Percentiles rank a stretch among this genome's conserved stretches.
Conservation (phyloP, 2,797 vertebrate genomes). For the Dallia pectoralis region DNA sequence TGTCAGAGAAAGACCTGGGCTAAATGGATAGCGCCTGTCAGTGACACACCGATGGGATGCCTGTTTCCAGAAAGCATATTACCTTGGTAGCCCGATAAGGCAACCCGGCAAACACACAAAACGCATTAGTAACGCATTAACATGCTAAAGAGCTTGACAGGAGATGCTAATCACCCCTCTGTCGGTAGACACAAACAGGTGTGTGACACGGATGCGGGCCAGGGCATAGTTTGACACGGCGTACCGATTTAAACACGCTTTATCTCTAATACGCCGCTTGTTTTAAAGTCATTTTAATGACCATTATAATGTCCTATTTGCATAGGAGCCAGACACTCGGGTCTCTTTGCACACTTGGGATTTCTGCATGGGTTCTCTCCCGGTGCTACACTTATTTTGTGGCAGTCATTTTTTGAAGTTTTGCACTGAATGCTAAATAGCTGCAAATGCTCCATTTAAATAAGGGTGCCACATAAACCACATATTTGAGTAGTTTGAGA, state of each 20-base stretch:
- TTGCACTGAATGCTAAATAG: too few relatives aligned
- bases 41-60: not conserved
- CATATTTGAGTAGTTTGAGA: too few relatives aligned
- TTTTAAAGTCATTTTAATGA: constrained; percentile 34
- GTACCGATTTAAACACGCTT: constrained; percentile 25
- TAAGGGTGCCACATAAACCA: too few relatives aligned
- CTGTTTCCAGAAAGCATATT: not conserved
- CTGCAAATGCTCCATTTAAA: too few relatives aligned
- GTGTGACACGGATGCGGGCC: constrained; percentile 19
- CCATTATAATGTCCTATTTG: constrained; percentile 8
- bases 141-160: too few relatives aligned
- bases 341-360: not conserved
- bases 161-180: too few relatives aligned
- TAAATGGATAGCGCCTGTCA: constrained; percentile 25
- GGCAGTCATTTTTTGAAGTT: too few relatives aligned
- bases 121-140: too few relatives aligned
- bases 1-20: not conserved
- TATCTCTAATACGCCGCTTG: constrained; percentile 11
- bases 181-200: constrained; percentile 22
- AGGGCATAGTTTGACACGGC: constrained; percentile 1
- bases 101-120: too few relatives aligned
- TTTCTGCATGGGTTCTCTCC: not conserved
- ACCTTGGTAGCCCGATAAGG: not conserved
- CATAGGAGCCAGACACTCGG: constrained; percentile 11
- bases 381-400: not conserved